These are phyloP conservation scores for Gasterosteus nipponicus DNA, from an alignment of 2,113 vertebrate species.

Conservation along the genomic window DNA sequence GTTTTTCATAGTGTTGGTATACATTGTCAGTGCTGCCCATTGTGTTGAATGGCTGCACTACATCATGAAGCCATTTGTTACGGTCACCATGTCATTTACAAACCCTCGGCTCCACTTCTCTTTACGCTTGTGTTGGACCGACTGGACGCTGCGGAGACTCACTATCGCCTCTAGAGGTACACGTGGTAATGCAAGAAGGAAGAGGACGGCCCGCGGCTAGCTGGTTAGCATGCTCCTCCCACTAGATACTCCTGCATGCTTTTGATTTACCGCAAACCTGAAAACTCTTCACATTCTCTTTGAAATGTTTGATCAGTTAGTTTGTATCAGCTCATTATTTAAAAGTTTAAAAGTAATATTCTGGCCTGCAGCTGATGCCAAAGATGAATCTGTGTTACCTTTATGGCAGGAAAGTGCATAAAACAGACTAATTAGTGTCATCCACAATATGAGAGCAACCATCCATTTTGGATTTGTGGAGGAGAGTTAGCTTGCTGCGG, in stretches of 20 bases:
- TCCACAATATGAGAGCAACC: neutral
- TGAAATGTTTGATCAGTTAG: neutral
- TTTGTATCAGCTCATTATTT: too few relatives aligned
- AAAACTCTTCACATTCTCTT: neutral
- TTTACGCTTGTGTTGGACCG: too few relatives aligned
- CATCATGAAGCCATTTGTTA: neutral
- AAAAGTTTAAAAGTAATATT: neutral
- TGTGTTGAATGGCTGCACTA: neutral
- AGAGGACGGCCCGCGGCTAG: neutral
- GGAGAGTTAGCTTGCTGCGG: neutral
- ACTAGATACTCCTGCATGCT: neutral
- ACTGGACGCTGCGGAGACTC: too few relatives aligned
- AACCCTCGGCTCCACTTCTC: too few relatives aligned
- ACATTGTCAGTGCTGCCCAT: neutral
- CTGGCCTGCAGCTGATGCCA: neutral
- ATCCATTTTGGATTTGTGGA: constrained; percentile 16
- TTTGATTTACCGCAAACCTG: neutral
- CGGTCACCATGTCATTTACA: too few relatives aligned
- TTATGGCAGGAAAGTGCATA: neutral
- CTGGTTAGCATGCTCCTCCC: neutral
- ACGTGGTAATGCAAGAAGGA: too few relatives aligned
- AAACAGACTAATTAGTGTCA: neutral
- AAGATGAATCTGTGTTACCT: neutral
- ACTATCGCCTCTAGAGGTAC: too few relatives aligned
- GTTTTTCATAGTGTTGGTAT: neutral